These are phyloP conservation scores for Erethizon dorsatum DNA, from an alignment of 2,797 vertebrate genomes.

Conservation along the genomic window DNA sequence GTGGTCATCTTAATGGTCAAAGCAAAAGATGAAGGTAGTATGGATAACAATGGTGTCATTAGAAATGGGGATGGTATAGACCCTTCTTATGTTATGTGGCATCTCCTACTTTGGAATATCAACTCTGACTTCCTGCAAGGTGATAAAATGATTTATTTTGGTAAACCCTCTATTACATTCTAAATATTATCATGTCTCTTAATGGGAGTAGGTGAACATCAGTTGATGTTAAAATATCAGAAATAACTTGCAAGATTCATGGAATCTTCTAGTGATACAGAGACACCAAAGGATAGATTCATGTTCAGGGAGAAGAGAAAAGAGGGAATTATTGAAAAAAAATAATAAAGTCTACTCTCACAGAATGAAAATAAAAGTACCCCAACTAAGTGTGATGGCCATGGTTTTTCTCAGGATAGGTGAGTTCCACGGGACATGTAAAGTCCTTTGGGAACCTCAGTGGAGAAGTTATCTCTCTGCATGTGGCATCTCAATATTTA, in stretches of 20 bases:
- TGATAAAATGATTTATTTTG: slow-evolving; percentile 6
- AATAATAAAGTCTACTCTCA: slow-evolving; percentile 52
- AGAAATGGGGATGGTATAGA: not conserved
- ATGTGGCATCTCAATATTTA: not conserved
- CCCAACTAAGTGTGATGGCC: slow-evolving; percentile 30
- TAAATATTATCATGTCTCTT: slow-evolving; percentile 14
- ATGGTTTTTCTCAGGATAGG: slow-evolving; percentile 22
- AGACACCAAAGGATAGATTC: not conserved
- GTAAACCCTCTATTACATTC: not conserved
- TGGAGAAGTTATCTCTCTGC: slow-evolving; percentile 70
- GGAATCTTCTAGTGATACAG: not conserved
- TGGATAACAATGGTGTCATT: not conserved
- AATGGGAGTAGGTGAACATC: not conserved
- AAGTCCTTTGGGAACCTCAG: slow-evolving; percentile 35
- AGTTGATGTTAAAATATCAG: not conserved
- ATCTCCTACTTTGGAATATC: not conserved
- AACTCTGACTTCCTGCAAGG: not conserved
- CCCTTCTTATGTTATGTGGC: not conserved
- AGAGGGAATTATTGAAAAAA: slow-evolving; percentile 49
- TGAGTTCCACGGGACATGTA: slow-evolving; percentile 32
- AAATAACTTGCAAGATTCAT: slow-evolving; percentile 19
- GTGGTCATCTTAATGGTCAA: not conserved
- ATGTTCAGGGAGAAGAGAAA: slow-evolving; percentile 14
- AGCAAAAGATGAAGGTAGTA: not conserved
- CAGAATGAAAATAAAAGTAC: slow-evolving; percentile 48